Conservation (phyloP, 2,113 vertebrate species). For the Oceanodroma tethys region DNA sequence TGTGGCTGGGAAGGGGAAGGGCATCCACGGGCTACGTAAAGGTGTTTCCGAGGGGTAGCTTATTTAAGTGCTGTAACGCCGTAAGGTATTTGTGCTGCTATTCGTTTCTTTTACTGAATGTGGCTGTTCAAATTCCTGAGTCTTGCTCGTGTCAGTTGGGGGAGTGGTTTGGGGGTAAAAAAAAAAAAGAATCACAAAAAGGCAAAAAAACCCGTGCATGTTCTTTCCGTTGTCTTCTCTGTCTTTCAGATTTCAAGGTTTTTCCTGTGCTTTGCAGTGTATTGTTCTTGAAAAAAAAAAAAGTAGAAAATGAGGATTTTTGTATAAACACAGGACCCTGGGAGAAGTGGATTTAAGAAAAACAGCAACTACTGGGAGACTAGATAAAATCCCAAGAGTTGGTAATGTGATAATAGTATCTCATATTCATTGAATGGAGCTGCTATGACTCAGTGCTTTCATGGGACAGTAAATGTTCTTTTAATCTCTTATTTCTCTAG, state of each 20-base stretch:
- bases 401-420: slow-evolving; percentile 12
- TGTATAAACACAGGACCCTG: not conserved
- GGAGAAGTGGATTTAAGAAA: not conserved
- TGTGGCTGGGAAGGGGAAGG: not conserved
- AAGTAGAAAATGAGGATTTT: not conserved
- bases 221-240: not conserved
- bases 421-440: not conserved
- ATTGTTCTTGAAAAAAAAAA: not conserved
- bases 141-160: not conserved
- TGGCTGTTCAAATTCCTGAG: not conserved
- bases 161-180: not conserved
- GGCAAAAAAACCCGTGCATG: not conserved
- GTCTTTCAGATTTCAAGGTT: not conserved
- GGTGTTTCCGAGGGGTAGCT: not conserved
- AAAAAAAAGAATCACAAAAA: not conserved
- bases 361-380: not conserved
- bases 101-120: not conserved
- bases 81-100: not conserved
- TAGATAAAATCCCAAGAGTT: not conserved
- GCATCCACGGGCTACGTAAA: not conserved
- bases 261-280: not conserved
- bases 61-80: not conserved
- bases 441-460: slow-evolving; percentile 2
- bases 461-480: slow-evolving; percentile 21
- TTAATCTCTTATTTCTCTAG: slow-evolving; percentile 36